Conservation (phyloP, 23 tunicate species). For the Halocynthia aurantium region DNA sequence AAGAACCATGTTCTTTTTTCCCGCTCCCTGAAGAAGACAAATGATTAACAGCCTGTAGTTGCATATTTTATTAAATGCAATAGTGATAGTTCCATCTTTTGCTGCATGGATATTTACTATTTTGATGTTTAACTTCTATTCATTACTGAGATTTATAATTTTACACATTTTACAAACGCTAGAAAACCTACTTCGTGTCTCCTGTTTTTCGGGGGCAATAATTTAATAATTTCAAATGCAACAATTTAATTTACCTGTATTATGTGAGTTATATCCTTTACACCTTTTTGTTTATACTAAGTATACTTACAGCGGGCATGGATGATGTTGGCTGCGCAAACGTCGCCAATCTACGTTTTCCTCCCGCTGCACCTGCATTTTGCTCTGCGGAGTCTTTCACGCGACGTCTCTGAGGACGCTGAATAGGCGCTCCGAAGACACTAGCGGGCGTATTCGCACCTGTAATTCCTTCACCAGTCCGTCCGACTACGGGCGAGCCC, state of each 20-base stretch:
- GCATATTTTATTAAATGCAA: no score
- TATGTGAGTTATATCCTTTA: neutral
- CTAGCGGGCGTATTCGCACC: constrained; percentile 54
- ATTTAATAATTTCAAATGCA: no score
- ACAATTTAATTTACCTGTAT: no score
- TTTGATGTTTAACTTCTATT: neutral
- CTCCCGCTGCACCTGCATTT: constrained; percentile 25
- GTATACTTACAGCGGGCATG: constrained; percentile 14
- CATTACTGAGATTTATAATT: neutral
- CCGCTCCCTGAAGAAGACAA: constrained; percentile 11
- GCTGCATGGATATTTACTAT: neutral
- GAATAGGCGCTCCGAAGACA: constrained; percentile 62
- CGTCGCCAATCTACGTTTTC: constrained; percentile 38
- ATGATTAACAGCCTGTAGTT: neutral
- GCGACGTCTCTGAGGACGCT: constrained; percentile 31
- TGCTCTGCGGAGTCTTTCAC: constrained; percentile 30
- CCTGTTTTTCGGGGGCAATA: no score
- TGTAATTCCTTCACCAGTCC: constrained; percentile 12
- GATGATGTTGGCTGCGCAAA: constrained; percentile 43
- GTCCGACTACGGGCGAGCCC: neutral
- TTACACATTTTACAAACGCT: no score
- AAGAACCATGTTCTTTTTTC: constrained; percentile 61
- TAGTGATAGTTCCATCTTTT: no score
- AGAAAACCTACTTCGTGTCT: no score
- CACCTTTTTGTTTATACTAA: neutral